Evolutionary conservation across 1,140 invertebrate genomes (phyloP).

Genomic region (Pseudomyrmex flavicornis): DNA sequence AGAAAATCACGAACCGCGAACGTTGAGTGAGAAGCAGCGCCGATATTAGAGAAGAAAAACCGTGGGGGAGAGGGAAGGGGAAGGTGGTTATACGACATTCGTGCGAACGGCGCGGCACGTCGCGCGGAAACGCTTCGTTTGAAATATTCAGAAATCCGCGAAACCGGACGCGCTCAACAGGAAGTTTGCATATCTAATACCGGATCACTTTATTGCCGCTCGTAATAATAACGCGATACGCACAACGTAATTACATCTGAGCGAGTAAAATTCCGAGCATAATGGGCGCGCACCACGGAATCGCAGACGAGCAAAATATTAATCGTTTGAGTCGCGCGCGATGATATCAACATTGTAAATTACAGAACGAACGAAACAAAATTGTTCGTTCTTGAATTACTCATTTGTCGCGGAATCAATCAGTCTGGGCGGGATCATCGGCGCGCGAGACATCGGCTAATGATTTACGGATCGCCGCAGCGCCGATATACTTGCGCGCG

Average conservation of each 20-base stretch:
- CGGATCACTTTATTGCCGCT: neutral
- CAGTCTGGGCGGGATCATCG: neutral
- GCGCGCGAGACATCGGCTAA: neutral
- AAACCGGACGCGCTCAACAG: neutral
- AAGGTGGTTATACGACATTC: conserved; percentile 16
- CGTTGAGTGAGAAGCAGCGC: conserved; percentile 51
- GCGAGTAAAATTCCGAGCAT: neutral
- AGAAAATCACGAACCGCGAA: conserved; percentile 66
- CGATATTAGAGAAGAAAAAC: conserved; percentile 42
- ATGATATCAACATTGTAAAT: neutral
- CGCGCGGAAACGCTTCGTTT: conserved; percentile 6
- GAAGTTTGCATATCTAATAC: conserved; percentile 18
- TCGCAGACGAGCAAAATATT: neutral
- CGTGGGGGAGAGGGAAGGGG: neutral
- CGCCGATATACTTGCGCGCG: neutral
- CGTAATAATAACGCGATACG: neutral
- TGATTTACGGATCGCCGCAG: conserved; percentile 9
- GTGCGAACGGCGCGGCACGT: neutral
- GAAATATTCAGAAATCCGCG: conserved; percentile 4
- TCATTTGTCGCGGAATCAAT: neutral
- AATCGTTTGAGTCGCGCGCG: neutral
- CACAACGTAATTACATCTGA: conserved; percentile 7
- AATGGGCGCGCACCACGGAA: neutral
- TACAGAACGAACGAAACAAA: neutral
- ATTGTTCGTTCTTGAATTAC: neutral